These are phyloP conservation scores for Thaumatotibia leucotreta DNA, from an alignment of 1,140 invertebrate species.

Conservation along the genomic window DNA sequence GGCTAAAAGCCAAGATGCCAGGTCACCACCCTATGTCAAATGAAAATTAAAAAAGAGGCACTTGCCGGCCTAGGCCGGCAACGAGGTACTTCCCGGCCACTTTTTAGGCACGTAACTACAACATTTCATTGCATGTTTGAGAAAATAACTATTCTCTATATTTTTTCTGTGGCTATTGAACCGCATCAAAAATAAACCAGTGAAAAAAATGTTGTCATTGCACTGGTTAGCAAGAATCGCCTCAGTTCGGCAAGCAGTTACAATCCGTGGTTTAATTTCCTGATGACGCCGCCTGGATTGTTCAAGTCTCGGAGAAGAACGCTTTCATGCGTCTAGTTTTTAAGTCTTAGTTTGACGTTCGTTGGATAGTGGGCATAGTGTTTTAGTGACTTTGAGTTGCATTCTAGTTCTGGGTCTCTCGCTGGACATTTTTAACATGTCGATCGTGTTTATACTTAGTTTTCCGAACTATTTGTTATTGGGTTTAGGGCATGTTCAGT, in stretches of 20 bases:
- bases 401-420: not conserved
- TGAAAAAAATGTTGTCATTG: too few relatives aligned
- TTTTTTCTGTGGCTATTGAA: too few relatives aligned
- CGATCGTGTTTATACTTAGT: not conserved
- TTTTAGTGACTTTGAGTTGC: not conserved
- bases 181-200: too few relatives aligned
- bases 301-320: conserved; percentile 29
- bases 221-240: conserved; percentile 19
- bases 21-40: too few relatives aligned
- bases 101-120: too few relatives aligned
- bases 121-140: too few relatives aligned
- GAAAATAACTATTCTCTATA: too few relatives aligned
- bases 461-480: not conserved
- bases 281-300: conserved; percentile 44
- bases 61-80: too few relatives aligned
- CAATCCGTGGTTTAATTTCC: conserved; percentile 55
- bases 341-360: not conserved
- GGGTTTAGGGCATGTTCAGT: too few relatives aligned
- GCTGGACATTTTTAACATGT: not conserved
- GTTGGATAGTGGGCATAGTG: not conserved
- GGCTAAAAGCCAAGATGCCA: too few relatives aligned
- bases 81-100: too few relatives aligned
- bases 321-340: conserved; percentile 3
- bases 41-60: too few relatives aligned
- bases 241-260: not conserved